Percentiles rank a stretch among this genome's conserved stretches.
phyloP scores from a whole-genome alignment of 2,888 invertebrate species.

The Formica aserva region DNA sequence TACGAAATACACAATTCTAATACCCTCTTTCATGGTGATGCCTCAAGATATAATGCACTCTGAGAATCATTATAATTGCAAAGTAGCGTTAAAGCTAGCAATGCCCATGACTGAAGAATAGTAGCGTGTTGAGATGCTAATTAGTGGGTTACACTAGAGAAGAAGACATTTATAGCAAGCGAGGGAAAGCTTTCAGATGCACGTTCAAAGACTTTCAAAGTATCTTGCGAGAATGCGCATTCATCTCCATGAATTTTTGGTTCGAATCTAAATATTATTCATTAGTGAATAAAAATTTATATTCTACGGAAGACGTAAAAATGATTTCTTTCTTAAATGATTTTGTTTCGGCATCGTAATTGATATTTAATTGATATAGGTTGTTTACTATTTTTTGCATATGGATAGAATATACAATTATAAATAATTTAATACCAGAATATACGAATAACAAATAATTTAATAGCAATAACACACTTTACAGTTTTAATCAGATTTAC shows the following conservation, averaged over 20 bases:
- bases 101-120: slow-evolving; percentile 38
- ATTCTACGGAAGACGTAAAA: background rate
- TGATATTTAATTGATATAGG: background rate
- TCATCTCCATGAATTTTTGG: slow-evolving; percentile 40
- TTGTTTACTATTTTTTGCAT: background rate
- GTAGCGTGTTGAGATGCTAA: slow-evolving; percentile 51
- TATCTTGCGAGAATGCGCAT: background rate
- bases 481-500: background rate
- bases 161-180: slow-evolving; percentile 51
- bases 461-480: background rate
- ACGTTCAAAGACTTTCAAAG: slow-evolving; percentile 37
- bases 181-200: slow-evolving; percentile 47
- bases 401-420: background rate
- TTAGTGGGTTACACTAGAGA: slow-evolving; percentile 51
- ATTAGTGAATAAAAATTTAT: background rate
- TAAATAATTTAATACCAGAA: background rate
- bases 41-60: slow-evolving; percentile 43
- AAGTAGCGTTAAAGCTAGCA: slow-evolving; percentile 48
- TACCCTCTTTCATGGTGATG: slow-evolving; percentile 37
- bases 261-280: slow-evolving; percentile 13
- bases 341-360: background rate
- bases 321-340: background rate
- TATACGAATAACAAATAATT: background rate
- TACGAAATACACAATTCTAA: slow-evolving; percentile 36
- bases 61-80: slow-evolving; percentile 52